phyloP scores from a whole-genome alignment of 2,888 invertebrate genomes.

The Incurvaria masculella region DNA sequence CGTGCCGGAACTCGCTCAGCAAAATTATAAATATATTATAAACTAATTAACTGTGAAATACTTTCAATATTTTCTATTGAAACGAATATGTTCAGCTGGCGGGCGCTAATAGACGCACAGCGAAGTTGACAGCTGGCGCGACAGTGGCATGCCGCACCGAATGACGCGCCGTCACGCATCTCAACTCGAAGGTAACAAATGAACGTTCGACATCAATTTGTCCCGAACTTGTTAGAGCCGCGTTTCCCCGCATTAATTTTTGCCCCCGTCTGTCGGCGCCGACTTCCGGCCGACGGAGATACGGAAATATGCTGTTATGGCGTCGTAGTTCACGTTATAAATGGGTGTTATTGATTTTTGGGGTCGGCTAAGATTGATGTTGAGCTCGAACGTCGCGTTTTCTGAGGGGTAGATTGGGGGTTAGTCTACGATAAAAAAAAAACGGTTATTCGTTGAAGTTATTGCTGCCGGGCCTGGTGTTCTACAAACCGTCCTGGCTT shows the following conservation, averaged over 20 bases:
- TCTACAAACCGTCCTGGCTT: no score
- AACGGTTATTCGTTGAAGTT: no score
- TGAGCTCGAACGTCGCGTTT: no score
- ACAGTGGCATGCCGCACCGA: neutral
- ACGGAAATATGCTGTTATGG: slow-evolving; percentile 32
- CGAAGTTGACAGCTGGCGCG: neutral
- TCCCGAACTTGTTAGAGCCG: slow-evolving; percentile 44
- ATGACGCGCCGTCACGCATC: neutral
- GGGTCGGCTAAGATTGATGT: no score
- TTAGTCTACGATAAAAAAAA: no score
- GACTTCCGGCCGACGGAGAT: slow-evolving; percentile 24
- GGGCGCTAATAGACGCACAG: no score
- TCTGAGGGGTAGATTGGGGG: no score
- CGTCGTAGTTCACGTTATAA: slow-evolving; percentile 5
- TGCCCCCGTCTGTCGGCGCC: slow-evolving; percentile 27
- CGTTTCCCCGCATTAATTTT: slow-evolving; percentile 49
- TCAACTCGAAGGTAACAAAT: slow-evolving; percentile 33
- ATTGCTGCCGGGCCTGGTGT: no score
- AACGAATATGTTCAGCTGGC: neutral
- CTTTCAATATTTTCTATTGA: no score
- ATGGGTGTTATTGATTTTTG: neutral
- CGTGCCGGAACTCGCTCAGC: no score
- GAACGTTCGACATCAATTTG: slow-evolving; percentile 45
- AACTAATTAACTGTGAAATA: no score
- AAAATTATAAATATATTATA: no score